Conservation (phyloP, 2,113 vertebrate genomes). For the Chlorodrepanis virens region DNA sequence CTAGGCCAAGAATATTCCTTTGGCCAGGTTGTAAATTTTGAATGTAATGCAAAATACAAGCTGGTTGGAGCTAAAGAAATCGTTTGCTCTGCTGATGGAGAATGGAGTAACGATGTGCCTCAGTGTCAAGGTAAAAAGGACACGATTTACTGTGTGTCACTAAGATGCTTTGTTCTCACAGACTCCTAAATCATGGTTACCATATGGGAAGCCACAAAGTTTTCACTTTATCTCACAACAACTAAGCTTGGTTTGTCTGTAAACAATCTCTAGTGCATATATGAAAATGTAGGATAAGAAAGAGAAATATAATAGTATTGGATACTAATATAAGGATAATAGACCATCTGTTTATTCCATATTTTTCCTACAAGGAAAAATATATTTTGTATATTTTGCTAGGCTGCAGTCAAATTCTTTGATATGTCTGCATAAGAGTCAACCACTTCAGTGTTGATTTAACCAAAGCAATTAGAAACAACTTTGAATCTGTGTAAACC, state of each 20-base stretch:
- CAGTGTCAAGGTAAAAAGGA: constrained; percentile 78
- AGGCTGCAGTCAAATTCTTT: background rate
- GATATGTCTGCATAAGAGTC: background rate
- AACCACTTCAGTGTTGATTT: background rate
- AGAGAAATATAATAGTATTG: background rate
- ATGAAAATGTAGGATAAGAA: background rate
- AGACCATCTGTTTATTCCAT: background rate
- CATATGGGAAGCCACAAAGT: background rate
- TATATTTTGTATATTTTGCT: background rate
- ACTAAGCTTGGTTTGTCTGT: background rate
- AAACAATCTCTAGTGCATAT: background rate
- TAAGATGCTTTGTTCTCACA: background rate
- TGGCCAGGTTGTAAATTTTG: constrained; percentile 75
- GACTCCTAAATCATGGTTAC: background rate
- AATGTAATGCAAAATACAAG: constrained; percentile 60
- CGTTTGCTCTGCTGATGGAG: constrained; percentile 73
- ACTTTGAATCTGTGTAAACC: background rate
- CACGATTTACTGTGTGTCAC: background rate
- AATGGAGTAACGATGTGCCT: constrained; percentile 76
- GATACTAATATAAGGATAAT: background rate
- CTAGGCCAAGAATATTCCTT: constrained; percentile 61
- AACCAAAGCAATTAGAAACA: background rate
- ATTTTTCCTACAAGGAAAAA: background rate
- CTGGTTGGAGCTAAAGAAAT: constrained; percentile 69
- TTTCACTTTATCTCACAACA: background rate